These are phyloP conservation scores for Zalophus californianus DNA, from an alignment of 2,797 vertebrate species.

Conservation along the genomic window DNA sequence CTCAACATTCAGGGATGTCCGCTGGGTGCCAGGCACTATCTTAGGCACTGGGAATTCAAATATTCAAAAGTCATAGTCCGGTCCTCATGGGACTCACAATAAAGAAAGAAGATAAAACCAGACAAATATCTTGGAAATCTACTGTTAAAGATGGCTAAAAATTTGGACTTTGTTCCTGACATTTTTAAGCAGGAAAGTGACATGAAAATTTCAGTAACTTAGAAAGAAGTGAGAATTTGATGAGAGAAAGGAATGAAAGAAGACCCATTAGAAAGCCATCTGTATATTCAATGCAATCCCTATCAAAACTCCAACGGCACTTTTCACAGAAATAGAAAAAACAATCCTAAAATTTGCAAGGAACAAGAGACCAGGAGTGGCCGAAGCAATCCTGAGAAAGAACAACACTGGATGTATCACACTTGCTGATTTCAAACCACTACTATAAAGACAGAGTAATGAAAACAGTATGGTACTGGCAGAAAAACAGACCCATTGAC, in stretches of 20 bases:
- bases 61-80: neutral
- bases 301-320: neutral
- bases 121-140: neutral
- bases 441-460: neutral
- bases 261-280: neutral
- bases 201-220: neutral
- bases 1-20: neutral
- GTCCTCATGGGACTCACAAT: neutral
- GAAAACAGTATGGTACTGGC: neutral
- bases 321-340: neutral
- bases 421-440: neutral
- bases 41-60: neutral
- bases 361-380: neutral
- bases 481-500: neutral
- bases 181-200: neutral
- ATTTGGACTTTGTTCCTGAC: neutral
- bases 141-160: neutral
- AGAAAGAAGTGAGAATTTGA: neutral
- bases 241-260: neutral
- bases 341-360: neutral
- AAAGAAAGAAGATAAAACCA: neutral
- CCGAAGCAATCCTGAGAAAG: neutral
- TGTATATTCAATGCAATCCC: neutral
- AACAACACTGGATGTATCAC: neutral
- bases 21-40: neutral